Evolutionary conservation across 2,113 vertebrate genomes (phyloP), one percentile per base, ranked within the genome.

Genomic region (Urocynchramus pylzowi): DNA sequence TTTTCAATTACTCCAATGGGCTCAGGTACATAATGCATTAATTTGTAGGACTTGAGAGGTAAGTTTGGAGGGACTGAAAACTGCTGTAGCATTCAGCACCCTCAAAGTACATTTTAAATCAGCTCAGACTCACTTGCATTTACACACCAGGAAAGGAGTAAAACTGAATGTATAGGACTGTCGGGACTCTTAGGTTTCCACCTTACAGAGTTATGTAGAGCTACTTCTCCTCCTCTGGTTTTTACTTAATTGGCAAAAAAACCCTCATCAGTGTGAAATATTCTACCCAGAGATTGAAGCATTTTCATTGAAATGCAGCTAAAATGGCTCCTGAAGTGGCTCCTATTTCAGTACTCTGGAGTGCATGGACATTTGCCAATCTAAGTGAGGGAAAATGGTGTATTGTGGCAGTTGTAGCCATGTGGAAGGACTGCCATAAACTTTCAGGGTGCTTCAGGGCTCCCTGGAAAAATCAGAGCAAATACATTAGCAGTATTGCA

Each of bases 1-100:
- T 94, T 90, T 88, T 44, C 16, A 88, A 7, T 88, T 52, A 73
- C 83, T 90, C 60, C 82, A 79, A n/a, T 81, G 65, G 79, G 73
- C 87, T 94, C 80, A 94, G 77, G 53, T 95, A 56, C 67, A 91
- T 96, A 84, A 92, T 95, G 65, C 89, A 75, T 82, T 89, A 81
- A 21, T 65, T 84, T 76, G 49, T 90, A 89, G 81, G 73, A 52
- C 16, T 87, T 92, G 39, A 86, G 94, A 95, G 96, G 92, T 95
- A 97, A 96, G 94, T 93, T 92, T 92, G 84, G 68, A 95, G 68
- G 71, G 57, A 69, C 27, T 89, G 26, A 70, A 84, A 87, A 37
- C 30, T 93, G 24, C 31, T 86, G 28, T 64, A 68, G 65, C 7
- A 1, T 80, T 59, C 91, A 93, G 74, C 57, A 82, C 71, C 74